Evolutionary conservation across 2,113 vertebrate species (phyloP).

Genomic region (Pycnonotus jocosus): DNA sequence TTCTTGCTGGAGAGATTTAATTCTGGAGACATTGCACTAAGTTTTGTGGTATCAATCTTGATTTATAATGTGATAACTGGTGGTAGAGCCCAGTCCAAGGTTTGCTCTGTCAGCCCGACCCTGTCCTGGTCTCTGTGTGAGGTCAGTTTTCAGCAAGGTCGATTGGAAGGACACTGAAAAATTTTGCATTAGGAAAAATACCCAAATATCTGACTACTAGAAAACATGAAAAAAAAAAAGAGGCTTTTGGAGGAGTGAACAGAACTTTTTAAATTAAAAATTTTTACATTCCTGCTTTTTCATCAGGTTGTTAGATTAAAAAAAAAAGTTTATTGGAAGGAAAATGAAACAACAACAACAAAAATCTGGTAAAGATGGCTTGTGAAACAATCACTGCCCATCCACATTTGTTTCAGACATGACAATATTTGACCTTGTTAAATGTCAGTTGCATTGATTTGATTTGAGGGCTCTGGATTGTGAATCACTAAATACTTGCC

Average conservation of each 20-base stretch:
- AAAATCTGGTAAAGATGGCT: not conserved
- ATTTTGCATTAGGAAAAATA: not conserved
- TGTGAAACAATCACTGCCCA: not conserved
- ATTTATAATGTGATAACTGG: not conserved
- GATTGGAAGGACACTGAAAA: not conserved
- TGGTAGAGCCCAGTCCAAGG: not conserved
- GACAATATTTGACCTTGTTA: slow-evolving; percentile 16
- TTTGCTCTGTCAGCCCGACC: not conserved
- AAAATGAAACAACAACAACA: not conserved
- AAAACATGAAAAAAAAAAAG: not conserved
- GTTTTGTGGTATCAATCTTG: not conserved
- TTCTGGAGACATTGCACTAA: not conserved
- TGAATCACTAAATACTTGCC: slow-evolving; percentile 50
- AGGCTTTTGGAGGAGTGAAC: not conserved
- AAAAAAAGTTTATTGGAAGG: not conserved
- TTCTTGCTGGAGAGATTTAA: not conserved
- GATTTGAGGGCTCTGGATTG: slow-evolving; percentile 5
- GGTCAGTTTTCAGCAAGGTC: not conserved
- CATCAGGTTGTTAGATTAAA: not conserved
- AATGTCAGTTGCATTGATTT: slow-evolving; percentile 36
- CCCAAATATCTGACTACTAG: not conserved
- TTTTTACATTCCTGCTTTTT: not conserved
- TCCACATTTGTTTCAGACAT: not conserved
- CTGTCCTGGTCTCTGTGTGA: not conserved
- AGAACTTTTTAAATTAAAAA: not conserved